Evolutionary conservation across 2,888 invertebrate genomes (phyloP), one percentile per base, ranked within the genome.

Genomic region (Scrobipalpa atriplicella): DNA sequence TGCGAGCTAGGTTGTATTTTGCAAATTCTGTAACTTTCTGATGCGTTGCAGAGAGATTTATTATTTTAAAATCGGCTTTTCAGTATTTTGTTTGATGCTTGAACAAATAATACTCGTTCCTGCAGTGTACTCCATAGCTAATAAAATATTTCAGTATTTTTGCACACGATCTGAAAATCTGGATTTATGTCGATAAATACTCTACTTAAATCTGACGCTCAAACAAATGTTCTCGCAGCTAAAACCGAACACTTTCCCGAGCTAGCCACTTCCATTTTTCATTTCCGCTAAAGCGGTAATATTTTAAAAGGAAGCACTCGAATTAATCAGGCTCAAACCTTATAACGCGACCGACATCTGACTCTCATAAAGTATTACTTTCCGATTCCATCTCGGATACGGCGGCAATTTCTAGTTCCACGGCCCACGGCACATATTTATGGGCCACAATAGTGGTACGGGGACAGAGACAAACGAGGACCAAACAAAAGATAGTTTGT

Each of bases 401-500:
- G 70, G 73, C 76, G 75, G 76, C 78, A 77, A 76, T 79, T 79
- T 78, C 76, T 78, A 78, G 72, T 77, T 81, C 72, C 80, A 78
- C 76, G 78, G 77, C 75, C 72, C 80, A 78, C 76, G 78, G 77
- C 75, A 75, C 72, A 73, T 76, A 85, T 87, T 86, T 87, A 86
- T 81, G 78, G 80, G 72, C 72, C 77, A 81, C 84, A 84, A 84
- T 83, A 83, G 81, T 75, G 71, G 68, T 70, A 70, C 73, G 64
- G 68, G 70, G 87, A 85, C 87, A 82, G 78, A 83, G 84, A 88
- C 80, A 83, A 84, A 87, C 80, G 83, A 82, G 71, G 73, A 64
- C 71, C 78, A 78, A 82, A 85, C 83, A 84, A 84, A 84, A 82
- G 82, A 81, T 80, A 81, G 79, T 80, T 81, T 73, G 76, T 73